These are phyloP conservation scores for Caracal caracal DNA, from an alignment of 2,113 vertebrate genomes.

Conservation along the genomic window DNA sequence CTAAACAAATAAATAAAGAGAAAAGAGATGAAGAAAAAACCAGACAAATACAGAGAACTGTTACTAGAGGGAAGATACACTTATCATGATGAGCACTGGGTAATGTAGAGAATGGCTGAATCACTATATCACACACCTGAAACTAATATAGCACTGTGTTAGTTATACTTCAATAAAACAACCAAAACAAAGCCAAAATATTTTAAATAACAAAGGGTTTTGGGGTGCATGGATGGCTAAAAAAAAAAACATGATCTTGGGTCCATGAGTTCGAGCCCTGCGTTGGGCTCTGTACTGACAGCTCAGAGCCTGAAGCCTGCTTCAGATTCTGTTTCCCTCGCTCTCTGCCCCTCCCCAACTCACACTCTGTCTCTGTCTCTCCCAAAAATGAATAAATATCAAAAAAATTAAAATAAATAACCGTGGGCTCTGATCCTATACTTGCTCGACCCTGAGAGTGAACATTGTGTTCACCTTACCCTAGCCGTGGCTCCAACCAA, in stretches of 20 bases:
- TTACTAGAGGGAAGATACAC: neutral
- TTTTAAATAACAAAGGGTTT: neutral
- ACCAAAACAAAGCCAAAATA: neutral
- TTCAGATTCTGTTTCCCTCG: no score
- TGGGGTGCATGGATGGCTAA: no score
- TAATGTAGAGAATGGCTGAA: neutral
- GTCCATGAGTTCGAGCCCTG: no score
- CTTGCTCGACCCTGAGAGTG: neutral
- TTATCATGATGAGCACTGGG: neutral
- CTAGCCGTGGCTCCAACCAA: neutral
- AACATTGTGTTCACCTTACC: fast-evolving
- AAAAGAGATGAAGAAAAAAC: neutral
- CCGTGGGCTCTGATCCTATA: neutral
- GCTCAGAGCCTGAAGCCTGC: no score
- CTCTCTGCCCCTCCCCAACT: no score
- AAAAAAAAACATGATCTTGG: no score
- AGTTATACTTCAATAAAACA: neutral
- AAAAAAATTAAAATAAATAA: no score
- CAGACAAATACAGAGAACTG: neutral
- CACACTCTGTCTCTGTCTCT: no score
- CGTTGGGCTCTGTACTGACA: no score
- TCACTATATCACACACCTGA: neutral
- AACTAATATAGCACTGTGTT: neutral
- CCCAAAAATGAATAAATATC: no score
- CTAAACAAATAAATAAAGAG: neutral